Percentiles rank a stretch among this genome's conserved stretches.
phyloP scores from a whole-genome alignment of 2,113 vertebrate species.

The Brachyistius frenatus region DNA sequence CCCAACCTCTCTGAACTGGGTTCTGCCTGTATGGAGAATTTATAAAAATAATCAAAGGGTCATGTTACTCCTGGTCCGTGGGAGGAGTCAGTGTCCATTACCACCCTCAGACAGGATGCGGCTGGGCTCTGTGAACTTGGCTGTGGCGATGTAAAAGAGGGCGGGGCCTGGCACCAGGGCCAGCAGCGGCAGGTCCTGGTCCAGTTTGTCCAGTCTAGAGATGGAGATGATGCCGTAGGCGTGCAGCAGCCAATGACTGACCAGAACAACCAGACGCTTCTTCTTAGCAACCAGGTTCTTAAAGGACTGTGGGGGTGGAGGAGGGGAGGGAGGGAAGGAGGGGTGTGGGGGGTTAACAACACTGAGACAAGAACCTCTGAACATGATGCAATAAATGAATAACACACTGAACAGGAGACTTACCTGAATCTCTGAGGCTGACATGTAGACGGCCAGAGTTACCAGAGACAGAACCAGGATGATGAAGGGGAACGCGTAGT shows the following conservation, averaged over 20 bases:
- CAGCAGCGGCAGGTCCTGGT: constrained; percentile 92
- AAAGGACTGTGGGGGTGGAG: constrained; percentile 85
- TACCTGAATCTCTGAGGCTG: constrained; percentile 98
- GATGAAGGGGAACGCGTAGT: constrained; percentile 98
- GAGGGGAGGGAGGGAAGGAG: not conserved
- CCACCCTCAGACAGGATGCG: constrained; percentile 94
- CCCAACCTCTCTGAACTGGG: no score
- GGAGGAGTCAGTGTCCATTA: constrained; percentile 87
- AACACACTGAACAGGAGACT: constrained; percentile 21
- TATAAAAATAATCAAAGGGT: no score
- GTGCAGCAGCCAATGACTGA: constrained; percentile 98
- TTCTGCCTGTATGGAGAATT: no score
- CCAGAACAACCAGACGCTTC: constrained; percentile 95
- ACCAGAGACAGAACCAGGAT: constrained; percentile 95
- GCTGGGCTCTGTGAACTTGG: constrained; percentile 95
- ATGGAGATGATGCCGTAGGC: constrained; percentile 98
- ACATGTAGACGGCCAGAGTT: constrained; percentile 97
- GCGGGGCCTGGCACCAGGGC: constrained; percentile 94
- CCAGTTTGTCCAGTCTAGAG: constrained; percentile 93
- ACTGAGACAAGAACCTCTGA: no score
- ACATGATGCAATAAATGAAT: no score
- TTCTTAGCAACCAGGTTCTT: constrained; percentile 95
- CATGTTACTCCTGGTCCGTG: no score
- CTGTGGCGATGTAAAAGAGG: constrained; percentile 95
- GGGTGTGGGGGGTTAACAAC: no score